These are phyloP conservation scores for Margaritifera margaritifera DNA, from an alignment of 2,888 invertebrate species.

Conservation along the genomic window DNA sequence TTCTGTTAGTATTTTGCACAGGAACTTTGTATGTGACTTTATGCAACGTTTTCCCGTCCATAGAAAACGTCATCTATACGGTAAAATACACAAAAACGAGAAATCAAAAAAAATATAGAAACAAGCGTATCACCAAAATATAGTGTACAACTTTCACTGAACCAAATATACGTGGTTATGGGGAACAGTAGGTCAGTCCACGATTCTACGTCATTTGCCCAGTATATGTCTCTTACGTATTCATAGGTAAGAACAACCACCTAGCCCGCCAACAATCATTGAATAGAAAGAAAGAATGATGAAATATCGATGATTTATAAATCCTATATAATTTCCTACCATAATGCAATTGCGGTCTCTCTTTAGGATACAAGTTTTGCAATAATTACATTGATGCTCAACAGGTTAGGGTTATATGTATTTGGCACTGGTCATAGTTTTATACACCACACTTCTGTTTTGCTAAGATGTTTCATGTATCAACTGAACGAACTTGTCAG, in stretches of 20 bases:
- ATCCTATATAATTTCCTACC: slow-evolving; percentile 57
- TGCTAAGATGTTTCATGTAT: neutral
- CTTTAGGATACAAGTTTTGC: slow-evolving; percentile 59
- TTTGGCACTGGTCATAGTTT: slow-evolving; percentile 49
- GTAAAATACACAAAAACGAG: slow-evolving; percentile 41
- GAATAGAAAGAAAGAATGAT: slow-evolving; percentile 47
- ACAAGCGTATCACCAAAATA: slow-evolving; percentile 40
- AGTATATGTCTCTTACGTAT: slow-evolving; percentile 33
- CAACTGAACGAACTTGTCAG: slow-evolving; percentile 16
- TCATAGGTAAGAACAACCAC: slow-evolving; percentile 28
- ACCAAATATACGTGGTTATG: slow-evolving; percentile 26
- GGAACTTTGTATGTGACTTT: slow-evolving; percentile 46
- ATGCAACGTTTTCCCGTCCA: slow-evolving; percentile 43
- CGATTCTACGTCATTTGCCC: slow-evolving; percentile 6
- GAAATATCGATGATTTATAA: slow-evolving; percentile 59
- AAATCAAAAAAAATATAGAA: slow-evolving; percentile 36
- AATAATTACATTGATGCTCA: slow-evolving; percentile 60
- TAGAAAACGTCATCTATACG: slow-evolving; percentile 30
- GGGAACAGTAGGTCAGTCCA: slow-evolving; percentile 38
- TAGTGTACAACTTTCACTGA: slow-evolving; percentile 19
- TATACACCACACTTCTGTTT: slow-evolving; percentile 1
- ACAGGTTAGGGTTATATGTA: slow-evolving; percentile 45
- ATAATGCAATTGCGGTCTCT: slow-evolving; percentile 68
- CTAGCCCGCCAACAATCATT: slow-evolving; percentile 30
- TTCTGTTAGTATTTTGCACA: slow-evolving; percentile 33